A percentile compares a stretch with the other conserved stretches of the same genome.
Evolutionary conservation across 2,888 invertebrate genomes (phyloP).

Genomic region (Therioaphis trifolii): DNA sequence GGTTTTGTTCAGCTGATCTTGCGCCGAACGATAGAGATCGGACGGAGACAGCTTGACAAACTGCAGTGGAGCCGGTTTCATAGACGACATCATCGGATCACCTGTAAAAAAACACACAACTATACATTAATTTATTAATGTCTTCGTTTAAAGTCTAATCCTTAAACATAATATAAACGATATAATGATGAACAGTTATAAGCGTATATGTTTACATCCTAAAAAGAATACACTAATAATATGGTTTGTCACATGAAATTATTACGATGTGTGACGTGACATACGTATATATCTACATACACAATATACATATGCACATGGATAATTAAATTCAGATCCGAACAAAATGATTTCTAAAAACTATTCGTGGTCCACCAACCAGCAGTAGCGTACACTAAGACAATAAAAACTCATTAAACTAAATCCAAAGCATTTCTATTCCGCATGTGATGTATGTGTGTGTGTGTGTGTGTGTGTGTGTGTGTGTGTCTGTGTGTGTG

Average conservation of each 20-base stretch:
- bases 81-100: slow-evolving; percentile 79
- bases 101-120: slow-evolving; percentile 67
- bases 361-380: background rate
- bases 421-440: slow-evolving; percentile 43
- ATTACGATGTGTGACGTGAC: background rate
- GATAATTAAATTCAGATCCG: background rate
- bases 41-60: slow-evolving; percentile 93
- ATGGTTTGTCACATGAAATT: background rate
- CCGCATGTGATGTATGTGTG: background rate
- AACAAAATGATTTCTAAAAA: slow-evolving; percentile 17
- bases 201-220: background rate
- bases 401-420: slow-evolving; percentile 38
- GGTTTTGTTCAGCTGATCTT: slow-evolving; percentile 85
- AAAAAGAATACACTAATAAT: background rate
- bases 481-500: background rate
- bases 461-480: background rate
- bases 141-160: background rate
- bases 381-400: slow-evolving; percentile 1
- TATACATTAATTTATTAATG: background rate
- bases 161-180: background rate
- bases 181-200: background rate
- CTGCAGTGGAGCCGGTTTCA: slow-evolving; percentile 87
- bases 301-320: background rate
- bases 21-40: slow-evolving; percentile 84
- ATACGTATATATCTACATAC: background rate